Percentiles rank a stretch among this genome's conserved stretches.
Evolutionary conservation across 2,888 invertebrate genomes (phyloP).

Genomic region (Pachycephus smyrnensis): DNA sequence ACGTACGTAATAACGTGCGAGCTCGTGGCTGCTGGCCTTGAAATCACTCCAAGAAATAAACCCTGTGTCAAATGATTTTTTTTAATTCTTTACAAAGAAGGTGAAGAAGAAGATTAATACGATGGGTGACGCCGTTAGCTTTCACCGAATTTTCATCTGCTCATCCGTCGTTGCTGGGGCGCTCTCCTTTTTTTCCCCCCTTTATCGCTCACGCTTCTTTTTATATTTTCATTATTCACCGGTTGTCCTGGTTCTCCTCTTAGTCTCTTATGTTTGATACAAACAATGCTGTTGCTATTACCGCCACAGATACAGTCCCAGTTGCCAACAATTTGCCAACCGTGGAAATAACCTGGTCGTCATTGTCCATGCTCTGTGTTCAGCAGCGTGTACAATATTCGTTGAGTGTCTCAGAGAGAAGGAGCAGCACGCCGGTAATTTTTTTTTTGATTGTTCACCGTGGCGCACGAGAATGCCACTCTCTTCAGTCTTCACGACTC

Average conservation of each 20-base stretch:
- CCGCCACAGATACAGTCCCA: neutral
- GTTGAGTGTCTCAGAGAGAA: neutral
- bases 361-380: slow-evolving; percentile 27
- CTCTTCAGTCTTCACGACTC: neutral
- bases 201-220: neutral
- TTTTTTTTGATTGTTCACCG: neutral
- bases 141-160: neutral
- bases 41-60: slow-evolving; percentile 22
- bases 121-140: neutral
- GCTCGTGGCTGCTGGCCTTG: slow-evolving; percentile 52
- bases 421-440: neutral
- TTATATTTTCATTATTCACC: neutral
- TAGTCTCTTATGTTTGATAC: neutral
- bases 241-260: neutral
- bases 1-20: slow-evolving; percentile 53
- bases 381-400: neutral
- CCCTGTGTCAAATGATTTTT: neutral
- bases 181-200: neutral
- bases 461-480: neutral
- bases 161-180: neutral
- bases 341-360: neutral
- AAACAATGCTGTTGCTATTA: neutral
- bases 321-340: neutral
- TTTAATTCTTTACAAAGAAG: neutral
- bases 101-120: neutral